Percentiles rank a stretch among this genome's conserved stretches.
Evolutionary conservation across 2,888 invertebrate genomes (phyloP).

Genomic region (Drosophila greeni): DNA sequence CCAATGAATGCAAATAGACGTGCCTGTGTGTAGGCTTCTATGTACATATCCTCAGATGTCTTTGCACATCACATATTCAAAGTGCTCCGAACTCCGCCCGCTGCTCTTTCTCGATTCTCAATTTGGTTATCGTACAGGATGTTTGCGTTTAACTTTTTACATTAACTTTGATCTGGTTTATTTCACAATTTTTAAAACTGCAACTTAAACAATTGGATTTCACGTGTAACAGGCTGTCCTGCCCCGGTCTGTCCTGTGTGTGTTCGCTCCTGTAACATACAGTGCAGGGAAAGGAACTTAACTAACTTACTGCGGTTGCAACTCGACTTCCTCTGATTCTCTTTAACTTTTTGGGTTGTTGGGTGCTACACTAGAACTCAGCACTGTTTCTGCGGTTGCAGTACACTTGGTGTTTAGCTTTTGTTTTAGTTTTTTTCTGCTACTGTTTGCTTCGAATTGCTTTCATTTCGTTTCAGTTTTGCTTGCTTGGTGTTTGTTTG

Average conservation of each 20-base stretch:
- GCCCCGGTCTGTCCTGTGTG: slow-evolving; percentile 1
- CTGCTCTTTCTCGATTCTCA: slow-evolving; percentile 10
- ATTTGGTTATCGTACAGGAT: slow-evolving; percentile 15
- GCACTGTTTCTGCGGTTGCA: slow-evolving; percentile 57
- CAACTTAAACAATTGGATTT: slow-evolving; percentile 51
- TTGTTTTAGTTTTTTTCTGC: slow-evolving; percentile 32
- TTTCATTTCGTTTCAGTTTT: slow-evolving; percentile 42
- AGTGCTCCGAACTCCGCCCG: slow-evolving; percentile 16
- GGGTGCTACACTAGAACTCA: slow-evolving; percentile 59
- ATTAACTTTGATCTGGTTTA: slow-evolving; percentile 57
- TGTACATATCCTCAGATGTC: slow-evolving; percentile 20
- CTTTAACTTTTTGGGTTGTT: slow-evolving; percentile 37
- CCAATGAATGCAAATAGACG: slow-evolving; percentile 40
- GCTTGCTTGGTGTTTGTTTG: slow-evolving; percentile 39
- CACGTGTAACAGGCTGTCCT: slow-evolving; percentile 19
- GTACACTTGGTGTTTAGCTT: slow-evolving; percentile 60
- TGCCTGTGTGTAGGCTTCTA: slow-evolving; percentile 18
- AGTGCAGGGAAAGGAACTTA: slow-evolving; percentile 54
- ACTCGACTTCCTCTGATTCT: slow-evolving; percentile 34
- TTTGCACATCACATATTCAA: slow-evolving; percentile 31
- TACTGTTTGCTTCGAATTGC: slow-evolving; percentile 34
- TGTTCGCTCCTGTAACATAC: slow-evolving; percentile 37
- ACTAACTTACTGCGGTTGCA: slow-evolving; percentile 51
- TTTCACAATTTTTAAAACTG: slow-evolving; percentile 54
- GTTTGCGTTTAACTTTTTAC: slow-evolving; percentile 58